A percentile compares a stretch with the other conserved stretches of the same genome.
These are phyloP conservation scores for Tetranychus urticae DNA, from an alignment of 1,140 invertebrate genomes.

Conservation along the genomic window DNA sequence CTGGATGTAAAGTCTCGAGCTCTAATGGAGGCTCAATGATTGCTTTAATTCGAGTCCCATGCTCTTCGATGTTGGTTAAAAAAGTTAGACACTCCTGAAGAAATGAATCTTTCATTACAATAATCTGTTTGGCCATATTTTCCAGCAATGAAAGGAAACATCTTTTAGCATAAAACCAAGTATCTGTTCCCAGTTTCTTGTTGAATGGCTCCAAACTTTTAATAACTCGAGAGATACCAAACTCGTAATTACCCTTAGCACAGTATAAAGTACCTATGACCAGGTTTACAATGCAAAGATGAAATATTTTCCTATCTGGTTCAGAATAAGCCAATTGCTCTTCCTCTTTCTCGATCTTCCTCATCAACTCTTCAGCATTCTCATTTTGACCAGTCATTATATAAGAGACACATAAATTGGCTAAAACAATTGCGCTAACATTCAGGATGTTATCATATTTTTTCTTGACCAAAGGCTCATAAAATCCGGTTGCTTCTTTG, in stretches of 20 bases:
- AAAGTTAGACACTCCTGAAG: slow-evolving; percentile 74
- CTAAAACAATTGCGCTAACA: slow-evolving; percentile 78
- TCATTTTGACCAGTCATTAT: slow-evolving; percentile 98
- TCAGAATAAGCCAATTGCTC: slow-evolving; percentile 75
- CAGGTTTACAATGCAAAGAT: slow-evolving; percentile 93
- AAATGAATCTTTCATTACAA: slow-evolving; percentile 61
- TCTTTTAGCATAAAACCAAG: slow-evolving; percentile 89
- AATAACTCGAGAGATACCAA: slow-evolving; percentile 90
- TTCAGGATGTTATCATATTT: slow-evolving; percentile 83
- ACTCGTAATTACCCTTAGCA: slow-evolving; percentile 96
- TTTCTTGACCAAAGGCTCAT: slow-evolving; percentile 92
- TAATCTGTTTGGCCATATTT: slow-evolving; percentile 70
- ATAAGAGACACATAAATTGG: slow-evolving; percentile 94
- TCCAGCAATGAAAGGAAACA: slow-evolving; percentile 81
- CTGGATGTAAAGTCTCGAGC: slow-evolving; percentile 39
- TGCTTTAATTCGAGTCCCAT: slow-evolving; percentile 60
- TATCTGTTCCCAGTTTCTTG: slow-evolving; percentile 82
- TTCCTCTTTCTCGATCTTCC: slow-evolving; percentile 95
- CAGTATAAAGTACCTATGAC: slow-evolving; percentile 97
- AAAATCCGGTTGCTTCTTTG: slow-evolving; percentile 91
- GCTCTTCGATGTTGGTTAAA: slow-evolving; percentile 62
- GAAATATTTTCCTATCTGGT: slow-evolving; percentile 81
- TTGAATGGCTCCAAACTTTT: slow-evolving; percentile 86
- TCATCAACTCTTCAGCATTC: slow-evolving; percentile 95
- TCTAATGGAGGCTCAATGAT: slow-evolving; percentile 55